Percentiles rank a stretch among this genome's conserved stretches.
Conservation (phyloP, 2,113 vertebrate genomes). For the Muscicapa adusta region DNA sequence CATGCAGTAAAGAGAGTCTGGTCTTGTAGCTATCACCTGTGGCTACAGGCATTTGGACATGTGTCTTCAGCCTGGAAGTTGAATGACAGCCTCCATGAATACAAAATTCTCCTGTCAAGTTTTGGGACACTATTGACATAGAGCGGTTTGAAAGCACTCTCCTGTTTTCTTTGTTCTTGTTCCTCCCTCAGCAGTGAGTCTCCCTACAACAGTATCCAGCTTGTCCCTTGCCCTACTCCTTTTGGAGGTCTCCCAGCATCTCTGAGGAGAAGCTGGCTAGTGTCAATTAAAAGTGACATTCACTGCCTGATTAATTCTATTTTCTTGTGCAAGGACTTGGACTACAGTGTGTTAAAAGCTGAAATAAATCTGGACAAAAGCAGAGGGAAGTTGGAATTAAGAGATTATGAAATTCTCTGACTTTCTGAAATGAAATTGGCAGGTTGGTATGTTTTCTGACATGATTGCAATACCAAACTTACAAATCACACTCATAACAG, state of each 20-base stretch:
- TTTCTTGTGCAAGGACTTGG: background rate
- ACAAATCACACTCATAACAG: background rate
- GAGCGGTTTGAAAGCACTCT: background rate
- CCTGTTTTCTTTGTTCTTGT: background rate
- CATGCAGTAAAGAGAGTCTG: background rate
- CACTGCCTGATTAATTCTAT: background rate
- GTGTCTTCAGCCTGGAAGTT: background rate
- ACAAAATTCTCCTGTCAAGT: background rate
- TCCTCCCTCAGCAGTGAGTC: background rate
- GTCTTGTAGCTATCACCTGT: background rate
- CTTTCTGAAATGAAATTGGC: constrained; percentile 9
- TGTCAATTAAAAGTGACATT: background rate
- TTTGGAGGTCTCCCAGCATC: background rate
- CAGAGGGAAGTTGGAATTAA: background rate
- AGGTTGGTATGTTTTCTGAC: background rate
- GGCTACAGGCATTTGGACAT: background rate
- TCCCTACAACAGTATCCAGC: background rate
- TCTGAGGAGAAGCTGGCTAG: background rate
- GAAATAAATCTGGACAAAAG: background rate
- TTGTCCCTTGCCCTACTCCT: background rate
- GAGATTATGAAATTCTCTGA: background rate
- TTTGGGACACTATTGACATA: rapidly evolving
- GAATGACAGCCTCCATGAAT: background rate
- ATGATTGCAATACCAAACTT: background rate
- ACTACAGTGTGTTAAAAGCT: background rate